phyloP scores from a whole-genome alignment of 1,140 invertebrate species.

The Caenorhabditis tropicalis region DNA sequence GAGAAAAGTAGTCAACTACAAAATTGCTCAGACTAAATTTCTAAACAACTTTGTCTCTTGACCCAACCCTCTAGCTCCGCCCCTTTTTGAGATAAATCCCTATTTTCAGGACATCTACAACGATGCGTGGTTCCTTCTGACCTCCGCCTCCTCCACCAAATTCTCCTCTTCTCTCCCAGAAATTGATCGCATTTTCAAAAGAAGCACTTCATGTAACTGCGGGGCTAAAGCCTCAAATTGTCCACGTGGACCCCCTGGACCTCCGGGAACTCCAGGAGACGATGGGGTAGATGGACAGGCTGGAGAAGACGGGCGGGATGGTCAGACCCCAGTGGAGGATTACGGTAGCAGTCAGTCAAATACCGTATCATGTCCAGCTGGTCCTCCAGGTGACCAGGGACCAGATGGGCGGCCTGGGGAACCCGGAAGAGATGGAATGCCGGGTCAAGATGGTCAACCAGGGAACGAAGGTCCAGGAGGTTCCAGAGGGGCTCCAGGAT shows the following conservation, averaged over 20 bases:
- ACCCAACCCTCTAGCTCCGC: no score
- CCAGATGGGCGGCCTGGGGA: neutral
- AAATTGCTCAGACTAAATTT: no score
- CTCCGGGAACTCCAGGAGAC: constrained; percentile 30
- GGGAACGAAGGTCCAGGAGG: constrained; percentile 26
- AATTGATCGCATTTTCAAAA: neutral
- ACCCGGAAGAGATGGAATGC: constrained; percentile 10
- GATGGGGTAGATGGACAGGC: constrained; percentile 9
- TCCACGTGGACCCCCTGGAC: constrained; percentile 45
- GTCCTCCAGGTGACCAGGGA: constrained; percentile 20
- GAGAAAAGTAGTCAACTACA: no score
- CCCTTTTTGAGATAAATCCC: no score
- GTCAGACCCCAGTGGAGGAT: neutral
- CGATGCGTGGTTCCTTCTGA: constrained; percentile 35
- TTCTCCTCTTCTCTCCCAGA: neutral
- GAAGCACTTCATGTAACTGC: constrained; percentile 28
- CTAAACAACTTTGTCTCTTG: no score
- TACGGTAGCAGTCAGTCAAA: neutral
- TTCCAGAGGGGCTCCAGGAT: neutral
- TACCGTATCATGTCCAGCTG: constrained; percentile 19
- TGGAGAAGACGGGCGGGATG: neutral
- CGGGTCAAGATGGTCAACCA: constrained; percentile 1
- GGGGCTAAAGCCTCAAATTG: constrained; percentile 29
- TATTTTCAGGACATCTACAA: constrained; percentile 7
- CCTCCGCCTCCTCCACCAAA: neutral